A percentile compares a stretch with the other conserved stretches of the same genome.
Evolutionary conservation across 2,113 vertebrate species (phyloP).

Genomic region (Chionomys nivalis): DNA sequence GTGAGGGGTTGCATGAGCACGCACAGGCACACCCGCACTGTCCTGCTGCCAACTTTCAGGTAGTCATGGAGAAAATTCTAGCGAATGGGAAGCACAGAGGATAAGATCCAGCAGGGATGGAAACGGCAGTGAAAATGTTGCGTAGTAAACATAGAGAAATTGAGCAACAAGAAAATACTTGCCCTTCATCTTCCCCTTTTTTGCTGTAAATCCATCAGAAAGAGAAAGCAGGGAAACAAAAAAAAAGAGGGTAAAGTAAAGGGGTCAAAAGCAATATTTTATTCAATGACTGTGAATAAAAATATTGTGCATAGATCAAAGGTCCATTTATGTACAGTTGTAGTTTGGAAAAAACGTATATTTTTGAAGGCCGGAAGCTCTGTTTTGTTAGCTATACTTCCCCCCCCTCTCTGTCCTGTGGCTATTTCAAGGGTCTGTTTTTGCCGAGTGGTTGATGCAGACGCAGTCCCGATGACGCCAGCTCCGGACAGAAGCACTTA

Average conservation of each 20-base stretch:
- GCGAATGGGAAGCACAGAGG: conserved; percentile 84
- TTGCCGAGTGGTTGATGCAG: conserved; percentile 46
- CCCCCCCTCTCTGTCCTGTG: conserved; percentile 80
- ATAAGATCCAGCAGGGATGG: conserved; percentile 83
- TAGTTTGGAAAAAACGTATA: conserved; percentile 84
- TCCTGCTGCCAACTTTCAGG: conserved; percentile 63
- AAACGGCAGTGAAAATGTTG: conserved; percentile 81
- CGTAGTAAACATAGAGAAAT: conserved; percentile 86
- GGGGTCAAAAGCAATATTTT: conserved; percentile 92
- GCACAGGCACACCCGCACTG: conserved; percentile 33
- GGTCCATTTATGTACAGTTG: conserved; percentile 86
- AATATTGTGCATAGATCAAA: conserved; percentile 91
- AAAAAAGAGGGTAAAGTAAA: conserved; percentile 91
- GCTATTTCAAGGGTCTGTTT: conserved; percentile 85
- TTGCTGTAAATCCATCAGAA: conserved; percentile 89
- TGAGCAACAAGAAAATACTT: conserved; percentile 92
- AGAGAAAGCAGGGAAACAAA: conserved; percentile 90
- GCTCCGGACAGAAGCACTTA: conserved; percentile 63
- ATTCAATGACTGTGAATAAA: conserved; percentile 92
- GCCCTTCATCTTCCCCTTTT: conserved; percentile 89
- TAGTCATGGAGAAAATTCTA: conserved; percentile 72
- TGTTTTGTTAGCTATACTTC: conserved; percentile 67
- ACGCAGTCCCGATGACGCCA: conserved; percentile 23
- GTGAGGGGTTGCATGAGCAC: conserved; percentile 63
- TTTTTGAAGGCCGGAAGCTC: conserved; percentile 80